These are phyloP conservation scores for Calameuta pallipes DNA, from an alignment of 2,888 invertebrate species.

Conservation along the genomic window DNA sequence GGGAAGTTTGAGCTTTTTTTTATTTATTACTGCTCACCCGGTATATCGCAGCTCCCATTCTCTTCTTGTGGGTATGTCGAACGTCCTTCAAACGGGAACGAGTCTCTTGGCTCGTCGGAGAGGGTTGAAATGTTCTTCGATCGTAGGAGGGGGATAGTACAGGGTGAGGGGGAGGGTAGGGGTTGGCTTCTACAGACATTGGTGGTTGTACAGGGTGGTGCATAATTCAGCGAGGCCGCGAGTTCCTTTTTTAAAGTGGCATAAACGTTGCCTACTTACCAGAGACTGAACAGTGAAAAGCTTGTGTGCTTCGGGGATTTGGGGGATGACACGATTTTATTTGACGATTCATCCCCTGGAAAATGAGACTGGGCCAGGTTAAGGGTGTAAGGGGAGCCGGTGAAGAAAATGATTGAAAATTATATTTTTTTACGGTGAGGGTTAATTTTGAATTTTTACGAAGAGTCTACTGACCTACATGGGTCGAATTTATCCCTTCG, in stretches of 20 bases:
- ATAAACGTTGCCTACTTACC: background rate
- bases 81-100: background rate
- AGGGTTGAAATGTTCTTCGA: background rate
- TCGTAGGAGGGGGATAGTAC: background rate
- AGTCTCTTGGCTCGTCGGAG: background rate
- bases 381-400: background rate
- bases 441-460: background rate
- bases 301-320: background rate
- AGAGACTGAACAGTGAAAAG: background rate
- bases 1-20: background rate
- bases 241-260: background rate
- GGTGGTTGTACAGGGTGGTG: background rate
- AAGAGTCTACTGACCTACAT: background rate
- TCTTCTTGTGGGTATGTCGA: background rate
- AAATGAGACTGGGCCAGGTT: background rate
- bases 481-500: background rate
- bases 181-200: background rate
- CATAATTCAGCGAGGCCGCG: background rate
- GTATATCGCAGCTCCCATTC: background rate
- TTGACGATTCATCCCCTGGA: background rate
- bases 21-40: background rate
- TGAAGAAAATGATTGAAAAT: background rate
- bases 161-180: background rate
- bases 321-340: background rate
- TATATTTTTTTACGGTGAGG: background rate